Percentiles rank a stretch among this genome's conserved stretches.
Conservation (phyloP, 2,113 vertebrate genomes). For the Seriola quinqueradiata region DNA sequence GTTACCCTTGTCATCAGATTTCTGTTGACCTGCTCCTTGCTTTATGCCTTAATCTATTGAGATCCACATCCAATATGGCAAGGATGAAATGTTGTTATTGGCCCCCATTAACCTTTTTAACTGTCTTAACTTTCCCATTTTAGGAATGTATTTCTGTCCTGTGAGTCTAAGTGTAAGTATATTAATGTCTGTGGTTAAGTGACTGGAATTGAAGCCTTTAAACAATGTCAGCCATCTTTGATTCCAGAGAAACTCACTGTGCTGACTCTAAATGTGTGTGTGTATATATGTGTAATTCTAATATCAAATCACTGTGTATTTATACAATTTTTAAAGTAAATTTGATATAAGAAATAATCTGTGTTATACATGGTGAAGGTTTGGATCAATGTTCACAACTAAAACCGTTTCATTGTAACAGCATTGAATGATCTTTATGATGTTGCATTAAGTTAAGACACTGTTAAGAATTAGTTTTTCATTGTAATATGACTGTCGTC, state of each 20-base stretch:
- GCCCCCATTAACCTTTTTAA: not conserved
- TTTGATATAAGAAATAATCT: not conserved
- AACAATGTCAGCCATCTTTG: slow-evolving; percentile 11
- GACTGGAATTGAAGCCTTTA: slow-evolving; percentile 46
- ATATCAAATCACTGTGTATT: slow-evolving; percentile 24
- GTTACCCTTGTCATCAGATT: not conserved
- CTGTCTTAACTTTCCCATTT: not conserved
- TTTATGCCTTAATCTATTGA: not conserved
- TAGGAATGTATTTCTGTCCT: not conserved
- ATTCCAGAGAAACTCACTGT: slow-evolving; percentile 2
- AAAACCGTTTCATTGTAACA: not conserved
- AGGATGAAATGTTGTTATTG: not conserved
- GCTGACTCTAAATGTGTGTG: slow-evolving; percentile 8
- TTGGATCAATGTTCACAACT: not conserved
- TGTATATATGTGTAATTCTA: slow-evolving; percentile 14
- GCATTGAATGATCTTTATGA: not conserved
- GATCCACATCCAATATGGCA: not conserved
- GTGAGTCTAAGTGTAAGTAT: not conserved
- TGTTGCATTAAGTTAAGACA: not conserved
- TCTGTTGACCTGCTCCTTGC: not conserved
- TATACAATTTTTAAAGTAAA: slow-evolving; percentile 13
- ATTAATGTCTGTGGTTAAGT: not conserved
- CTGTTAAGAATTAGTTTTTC: not conserved
- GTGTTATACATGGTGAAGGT: slow-evolving; percentile 22
- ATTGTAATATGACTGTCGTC: not conserved